Evolutionary conservation across 2,888 invertebrate species (phyloP), one percentile per base, ranked within the genome.

Genomic region (Ornithoptera priamus): DNA sequence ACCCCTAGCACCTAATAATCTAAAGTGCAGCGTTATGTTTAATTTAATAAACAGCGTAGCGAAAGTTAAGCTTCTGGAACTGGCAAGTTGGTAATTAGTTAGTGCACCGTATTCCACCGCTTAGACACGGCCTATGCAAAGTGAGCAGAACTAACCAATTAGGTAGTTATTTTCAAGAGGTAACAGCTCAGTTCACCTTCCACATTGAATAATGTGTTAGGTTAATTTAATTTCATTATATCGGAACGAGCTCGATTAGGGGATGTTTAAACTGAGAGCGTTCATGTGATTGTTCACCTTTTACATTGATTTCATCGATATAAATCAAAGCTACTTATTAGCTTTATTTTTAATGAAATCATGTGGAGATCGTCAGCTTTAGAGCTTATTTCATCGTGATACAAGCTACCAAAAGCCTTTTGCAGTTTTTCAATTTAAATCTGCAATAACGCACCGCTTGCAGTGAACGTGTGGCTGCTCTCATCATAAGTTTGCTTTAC

Each of bases 31-130:
- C 50, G 46, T 10, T 12, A 42, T 46, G 39, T 65, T 36, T 61
- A 65, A 61, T 57, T 56, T 36, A 61, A 69, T 65, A 65, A 69
- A 56, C 61, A 65, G 22, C 42, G n/a, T 39, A 60, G 61, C 53
- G 10, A 67, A 64, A 64, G 39, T 62, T 67, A 62, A 46, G 15
- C 57, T 22, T 39, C 36, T 59, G 53, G 60, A 59, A 53, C 36
- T 30, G 50, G 59, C 60, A 65, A 69, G n/a, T 68, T 64, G n/a
- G 17, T 65, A 65, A 65, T 69, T 61, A 60, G 39, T 66, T 22
- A 56, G 50, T 66, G 67, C 60, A 24, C 24, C 67, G 10, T 61
- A 20, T 39, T 56, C 17, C 18, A 56, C 12, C 17, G 42, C 20
- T 22, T 39, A 3, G 20, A 58, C 42, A 42, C 20, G 58, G 53